These are phyloP conservation scores for Odiellus spinosus DNA, from an alignment of 2,888 invertebrate species.

Conservation along the genomic window DNA sequence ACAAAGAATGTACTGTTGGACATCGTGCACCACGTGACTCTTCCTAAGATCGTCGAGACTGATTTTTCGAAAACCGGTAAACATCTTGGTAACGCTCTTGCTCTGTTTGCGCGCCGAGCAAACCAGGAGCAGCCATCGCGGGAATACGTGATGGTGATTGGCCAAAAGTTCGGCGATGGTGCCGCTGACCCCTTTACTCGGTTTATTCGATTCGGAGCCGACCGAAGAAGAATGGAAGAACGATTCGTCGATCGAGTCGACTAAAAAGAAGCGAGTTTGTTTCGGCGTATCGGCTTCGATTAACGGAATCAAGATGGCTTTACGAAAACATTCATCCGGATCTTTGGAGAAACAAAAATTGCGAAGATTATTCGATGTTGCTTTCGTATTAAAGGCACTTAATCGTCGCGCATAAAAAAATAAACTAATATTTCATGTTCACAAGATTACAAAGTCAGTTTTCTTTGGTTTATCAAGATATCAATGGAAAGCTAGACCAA, in stretches of 20 bases:
- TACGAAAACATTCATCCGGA: constrained; percentile 80
- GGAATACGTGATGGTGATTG: constrained; percentile 75
- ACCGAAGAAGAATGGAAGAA: constrained; percentile 20
- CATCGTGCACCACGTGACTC: constrained; percentile 69
- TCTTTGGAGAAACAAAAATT: no score
- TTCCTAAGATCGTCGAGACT: constrained; percentile 74
- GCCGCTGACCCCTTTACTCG: constrained; percentile 30
- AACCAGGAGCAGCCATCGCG: constrained; percentile 79
- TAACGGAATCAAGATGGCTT: constrained; percentile 69
- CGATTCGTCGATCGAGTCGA: constrained; percentile 79
- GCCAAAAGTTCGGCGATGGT: constrained; percentile 70
- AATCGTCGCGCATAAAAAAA: no score
- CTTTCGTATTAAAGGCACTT: no score
- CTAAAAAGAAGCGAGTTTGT: constrained; percentile 64
- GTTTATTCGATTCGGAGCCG: constrained; percentile 1
- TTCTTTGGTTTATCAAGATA: no score
- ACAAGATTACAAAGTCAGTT: no score
- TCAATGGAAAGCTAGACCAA: no score
- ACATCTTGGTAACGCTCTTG: constrained; percentile 55
- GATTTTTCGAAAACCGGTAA: constrained; percentile 64
- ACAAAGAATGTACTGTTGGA: constrained; percentile 76
- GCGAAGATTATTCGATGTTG: no score
- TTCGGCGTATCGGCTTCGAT: constrained; percentile 64
- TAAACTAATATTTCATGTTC: no score
- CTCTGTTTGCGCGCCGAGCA: constrained; percentile 73